phyloP scores from a whole-genome alignment of 2,113 vertebrate genomes.

The Dipodomys spectabilis region DNA sequence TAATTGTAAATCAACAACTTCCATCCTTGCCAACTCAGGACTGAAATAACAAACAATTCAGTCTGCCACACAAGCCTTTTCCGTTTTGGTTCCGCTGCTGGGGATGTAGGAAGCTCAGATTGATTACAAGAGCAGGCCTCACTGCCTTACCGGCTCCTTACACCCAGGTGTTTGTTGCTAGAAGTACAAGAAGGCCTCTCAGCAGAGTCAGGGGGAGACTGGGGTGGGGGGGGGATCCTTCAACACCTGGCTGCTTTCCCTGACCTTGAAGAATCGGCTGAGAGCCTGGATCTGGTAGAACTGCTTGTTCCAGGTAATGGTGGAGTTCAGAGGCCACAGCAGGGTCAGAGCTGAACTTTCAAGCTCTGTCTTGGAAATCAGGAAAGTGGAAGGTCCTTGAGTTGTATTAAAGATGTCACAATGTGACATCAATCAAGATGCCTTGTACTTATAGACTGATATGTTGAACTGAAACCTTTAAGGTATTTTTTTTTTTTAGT shows the following conservation, averaged over 20 bases:
- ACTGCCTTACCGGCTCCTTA: neutral
- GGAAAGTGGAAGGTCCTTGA: neutral
- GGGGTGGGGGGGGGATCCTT: neutral
- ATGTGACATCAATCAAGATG: no score
- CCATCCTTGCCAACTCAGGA: constrained; percentile 61
- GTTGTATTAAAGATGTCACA: neutral
- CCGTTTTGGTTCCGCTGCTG: neutral
- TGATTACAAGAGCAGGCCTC: neutral
- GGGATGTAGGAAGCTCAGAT: neutral
- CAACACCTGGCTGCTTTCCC: neutral
- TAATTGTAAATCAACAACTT: constrained; percentile 70
- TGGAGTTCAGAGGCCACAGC: neutral
- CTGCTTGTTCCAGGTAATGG: neutral
- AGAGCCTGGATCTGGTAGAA: neutral
- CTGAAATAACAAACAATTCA: constrained; percentile 67
- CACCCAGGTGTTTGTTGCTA: neutral
- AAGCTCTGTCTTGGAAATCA: neutral
- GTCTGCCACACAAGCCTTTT: neutral
- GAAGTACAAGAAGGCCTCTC: neutral
- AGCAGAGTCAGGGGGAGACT: neutral
- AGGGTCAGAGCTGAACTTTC: neutral
- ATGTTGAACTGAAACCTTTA: no score
- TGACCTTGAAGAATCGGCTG: neutral
- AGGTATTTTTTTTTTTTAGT: no score
- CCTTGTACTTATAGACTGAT: no score